phyloP scores from a whole-genome alignment of 92 coral and sea anemone species.

The Galaxea fascicularis region DNA sequence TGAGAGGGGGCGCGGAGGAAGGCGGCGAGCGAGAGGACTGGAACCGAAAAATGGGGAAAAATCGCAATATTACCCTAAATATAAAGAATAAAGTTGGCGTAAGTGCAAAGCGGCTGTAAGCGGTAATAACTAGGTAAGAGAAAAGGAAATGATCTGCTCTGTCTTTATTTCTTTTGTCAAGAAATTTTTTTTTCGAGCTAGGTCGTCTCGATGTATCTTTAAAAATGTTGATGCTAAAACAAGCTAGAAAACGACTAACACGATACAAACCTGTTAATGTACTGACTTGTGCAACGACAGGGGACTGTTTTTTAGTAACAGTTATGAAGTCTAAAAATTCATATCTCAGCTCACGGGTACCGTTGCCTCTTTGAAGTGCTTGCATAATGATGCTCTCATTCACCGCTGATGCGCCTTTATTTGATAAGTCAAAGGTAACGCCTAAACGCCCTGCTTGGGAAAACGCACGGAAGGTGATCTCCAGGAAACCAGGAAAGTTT shows the following conservation, averaged over 20 bases:
- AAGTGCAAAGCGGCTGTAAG: too few relatives aligned
- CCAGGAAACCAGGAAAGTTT: background rate
- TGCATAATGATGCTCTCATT: background rate
- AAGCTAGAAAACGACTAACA: background rate
- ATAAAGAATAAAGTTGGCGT: too few relatives aligned
- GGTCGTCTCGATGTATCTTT: too few relatives aligned
- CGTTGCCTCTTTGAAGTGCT: constrained; percentile 1
- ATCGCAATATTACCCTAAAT: too few relatives aligned
- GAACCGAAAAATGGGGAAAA: too few relatives aligned
- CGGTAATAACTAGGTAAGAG: too few relatives aligned
- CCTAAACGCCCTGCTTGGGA: constrained; percentile 3
- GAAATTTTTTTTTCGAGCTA: too few relatives aligned
- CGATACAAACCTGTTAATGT: background rate
- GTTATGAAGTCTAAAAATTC: background rate
- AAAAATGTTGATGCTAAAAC: background rate
- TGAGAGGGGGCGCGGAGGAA: too few relatives aligned
- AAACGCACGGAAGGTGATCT: background rate
- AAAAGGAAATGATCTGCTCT: too few relatives aligned
- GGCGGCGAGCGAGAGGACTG: too few relatives aligned
- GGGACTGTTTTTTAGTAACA: background rate
- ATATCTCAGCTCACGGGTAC: background rate
- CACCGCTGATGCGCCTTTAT: background rate
- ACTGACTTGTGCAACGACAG: background rate
- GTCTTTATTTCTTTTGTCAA: too few relatives aligned
- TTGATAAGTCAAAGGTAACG: background rate